A percentile compares a stretch with the other conserved stretches of the same genome.
Conservation (phyloP, 2,797 vertebrate species). For the Lacerta agilis region DNA sequence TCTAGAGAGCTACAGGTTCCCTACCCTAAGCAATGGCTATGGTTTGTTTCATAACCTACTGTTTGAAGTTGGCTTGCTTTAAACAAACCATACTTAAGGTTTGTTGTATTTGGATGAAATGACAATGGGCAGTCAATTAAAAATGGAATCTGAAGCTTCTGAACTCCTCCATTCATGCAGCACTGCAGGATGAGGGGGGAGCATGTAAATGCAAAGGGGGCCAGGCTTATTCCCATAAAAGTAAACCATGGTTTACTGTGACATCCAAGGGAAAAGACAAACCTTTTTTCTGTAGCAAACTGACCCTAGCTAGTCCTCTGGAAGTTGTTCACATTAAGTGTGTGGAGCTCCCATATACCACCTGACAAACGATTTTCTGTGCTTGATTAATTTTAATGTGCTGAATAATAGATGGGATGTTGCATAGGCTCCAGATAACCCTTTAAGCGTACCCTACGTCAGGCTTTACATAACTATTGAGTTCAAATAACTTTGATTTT, state of each 20-base stretch:
- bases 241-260: neutral
- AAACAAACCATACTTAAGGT: neutral
- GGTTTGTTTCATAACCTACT: too few species aligned
- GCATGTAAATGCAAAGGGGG: neutral
- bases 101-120: neutral
- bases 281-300: neutral
- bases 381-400: neutral
- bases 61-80: too few species aligned
- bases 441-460: slow-evolving; percentile 12
- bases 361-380: neutral
- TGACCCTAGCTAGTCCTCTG: neutral
- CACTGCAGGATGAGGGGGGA: neutral
- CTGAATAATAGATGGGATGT: slow-evolving; percentile 1
- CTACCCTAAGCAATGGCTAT: too few species aligned
- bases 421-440: slow-evolving; percentile 22
- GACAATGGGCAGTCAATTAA: neutral
- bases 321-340: neutral
- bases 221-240: neutral
- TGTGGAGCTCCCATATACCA: neutral
- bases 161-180: neutral
- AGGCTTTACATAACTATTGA: slow-evolving; percentile 33
- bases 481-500: slow-evolving; percentile 46
- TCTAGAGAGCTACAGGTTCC: too few species aligned
- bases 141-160: neutral
- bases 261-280: neutral